These are phyloP conservation scores for Nyctibius grandis DNA, from an alignment of 2,797 vertebrate genomes.

Conservation along the genomic window DNA sequence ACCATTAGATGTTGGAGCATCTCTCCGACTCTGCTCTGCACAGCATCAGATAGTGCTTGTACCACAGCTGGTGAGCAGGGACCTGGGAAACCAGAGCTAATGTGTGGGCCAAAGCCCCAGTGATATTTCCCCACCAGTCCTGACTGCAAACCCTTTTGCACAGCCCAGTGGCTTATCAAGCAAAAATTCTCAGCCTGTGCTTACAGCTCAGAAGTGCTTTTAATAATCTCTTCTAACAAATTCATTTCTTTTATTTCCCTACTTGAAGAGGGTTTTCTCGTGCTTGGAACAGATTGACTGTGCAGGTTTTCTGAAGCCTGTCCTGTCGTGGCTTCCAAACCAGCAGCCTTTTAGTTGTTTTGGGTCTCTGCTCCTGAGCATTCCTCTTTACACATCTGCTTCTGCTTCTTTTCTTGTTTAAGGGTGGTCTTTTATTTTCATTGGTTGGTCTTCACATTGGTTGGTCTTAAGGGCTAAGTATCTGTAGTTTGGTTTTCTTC, in stretches of 20 bases:
- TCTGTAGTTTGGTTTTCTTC: background rate
- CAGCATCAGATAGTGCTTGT: background rate
- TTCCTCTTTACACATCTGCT: background rate
- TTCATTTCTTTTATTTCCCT: background rate
- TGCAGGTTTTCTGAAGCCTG: background rate
- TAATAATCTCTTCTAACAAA: background rate
- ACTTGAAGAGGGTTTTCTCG: background rate
- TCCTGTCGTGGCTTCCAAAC: background rate
- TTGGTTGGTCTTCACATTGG: background rate
- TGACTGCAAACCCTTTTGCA: background rate
- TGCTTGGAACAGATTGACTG: background rate
- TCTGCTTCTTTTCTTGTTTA: background rate
- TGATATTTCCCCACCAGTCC: background rate
- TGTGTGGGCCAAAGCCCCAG: background rate
- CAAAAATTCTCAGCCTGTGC: background rate
- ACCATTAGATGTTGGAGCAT: background rate
- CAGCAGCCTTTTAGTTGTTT: background rate
- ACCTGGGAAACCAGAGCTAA: background rate
- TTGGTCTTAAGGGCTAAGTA: background rate
- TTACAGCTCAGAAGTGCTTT: background rate
- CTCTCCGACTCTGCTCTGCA: background rate
- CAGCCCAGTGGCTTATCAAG: background rate
- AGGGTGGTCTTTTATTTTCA: background rate
- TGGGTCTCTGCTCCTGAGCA: background rate
- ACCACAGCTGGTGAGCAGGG: background rate